Conservation (phyloP, 2,888 invertebrate species). For the Sipunculus nudus region DNA sequence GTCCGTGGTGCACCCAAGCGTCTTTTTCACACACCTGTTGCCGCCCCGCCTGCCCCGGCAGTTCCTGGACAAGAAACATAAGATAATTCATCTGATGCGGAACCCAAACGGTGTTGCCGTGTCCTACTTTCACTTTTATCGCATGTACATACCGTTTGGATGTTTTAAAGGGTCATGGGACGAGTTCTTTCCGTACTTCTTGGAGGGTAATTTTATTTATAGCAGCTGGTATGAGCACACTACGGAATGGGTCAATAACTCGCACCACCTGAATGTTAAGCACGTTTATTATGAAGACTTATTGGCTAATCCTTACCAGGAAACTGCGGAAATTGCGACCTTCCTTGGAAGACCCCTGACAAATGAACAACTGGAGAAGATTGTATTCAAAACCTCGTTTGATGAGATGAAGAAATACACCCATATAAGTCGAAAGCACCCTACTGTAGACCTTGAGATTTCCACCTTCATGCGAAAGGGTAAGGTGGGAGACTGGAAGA, state of each 20-base stretch:
- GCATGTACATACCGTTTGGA: conserved; percentile 6
- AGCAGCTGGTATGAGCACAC: conserved; percentile 17
- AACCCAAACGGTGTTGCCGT: conserved; percentile 27
- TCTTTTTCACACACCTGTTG: too few relatives aligned
- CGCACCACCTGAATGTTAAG: conserved; percentile 2
- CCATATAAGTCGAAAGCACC: too few relatives aligned
- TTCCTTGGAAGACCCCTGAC: conserved; percentile 16
- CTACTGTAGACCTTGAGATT: too few relatives aligned
- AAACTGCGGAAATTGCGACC: conserved; percentile 15
- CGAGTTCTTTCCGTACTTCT: conserved; percentile 19
- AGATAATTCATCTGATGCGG: too few relatives aligned
- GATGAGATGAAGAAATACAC: conserved; percentile 18
- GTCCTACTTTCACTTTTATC: conserved; percentile 26
- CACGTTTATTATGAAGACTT: conserved; percentile 23
- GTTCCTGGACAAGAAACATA: too few relatives aligned
- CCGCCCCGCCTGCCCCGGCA: too few relatives aligned
- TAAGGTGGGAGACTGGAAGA: too few relatives aligned
- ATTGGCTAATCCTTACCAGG: conserved; percentile 10
- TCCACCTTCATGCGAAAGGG: too few relatives aligned
- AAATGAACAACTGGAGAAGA: conserved; percentile 4
- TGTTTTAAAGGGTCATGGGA: conserved; percentile 13
- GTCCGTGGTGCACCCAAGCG: too few relatives aligned
- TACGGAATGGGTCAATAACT: conserved; percentile 20
- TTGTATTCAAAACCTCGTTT: conserved; percentile 10
- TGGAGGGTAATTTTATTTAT: conserved; percentile 1